phyloP scores from a whole-genome alignment of 2,888 invertebrate species.

The Clostera curtula region DNA sequence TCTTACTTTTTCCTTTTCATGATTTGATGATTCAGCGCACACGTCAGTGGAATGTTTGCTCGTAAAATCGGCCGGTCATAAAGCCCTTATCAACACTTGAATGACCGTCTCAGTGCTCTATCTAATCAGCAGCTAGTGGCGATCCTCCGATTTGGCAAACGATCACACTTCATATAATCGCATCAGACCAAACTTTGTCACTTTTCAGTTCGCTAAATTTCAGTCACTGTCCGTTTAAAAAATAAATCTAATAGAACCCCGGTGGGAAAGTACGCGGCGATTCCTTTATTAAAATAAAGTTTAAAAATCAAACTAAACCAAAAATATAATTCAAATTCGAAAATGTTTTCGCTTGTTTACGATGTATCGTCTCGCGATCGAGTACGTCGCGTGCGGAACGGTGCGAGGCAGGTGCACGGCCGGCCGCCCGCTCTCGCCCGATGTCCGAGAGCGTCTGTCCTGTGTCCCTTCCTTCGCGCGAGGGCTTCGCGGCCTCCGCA shows the following conservation, averaged over 20 bases:
- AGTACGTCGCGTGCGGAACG: slow-evolving; percentile 57
- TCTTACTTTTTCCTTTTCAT: slow-evolving; percentile 71
- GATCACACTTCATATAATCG: slow-evolving; percentile 42
- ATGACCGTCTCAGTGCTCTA: slow-evolving; percentile 59
- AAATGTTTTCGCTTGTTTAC: slow-evolving; percentile 52
- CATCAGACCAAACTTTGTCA: slow-evolving; percentile 49
- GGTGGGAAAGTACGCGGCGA: slow-evolving; percentile 19
- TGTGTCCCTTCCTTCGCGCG: slow-evolving; percentile 73
- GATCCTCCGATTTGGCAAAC: slow-evolving; percentile 52
- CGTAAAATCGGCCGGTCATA: slow-evolving; percentile 56
- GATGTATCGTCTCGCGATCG: slow-evolving; percentile 54
- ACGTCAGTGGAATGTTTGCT: slow-evolving; percentile 43
- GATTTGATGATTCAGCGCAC: slow-evolving; percentile 40
- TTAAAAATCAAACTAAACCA: slow-evolving; percentile 14
- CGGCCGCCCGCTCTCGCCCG: slow-evolving; percentile 75
- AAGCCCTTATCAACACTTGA: slow-evolving; percentile 64
- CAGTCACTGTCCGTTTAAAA: slow-evolving; percentile 39
- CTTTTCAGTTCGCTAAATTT: slow-evolving; percentile 43
- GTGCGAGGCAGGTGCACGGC: slow-evolving; percentile 65
- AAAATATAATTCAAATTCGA: slow-evolving; percentile 24
- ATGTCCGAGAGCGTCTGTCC: slow-evolving; percentile 76
- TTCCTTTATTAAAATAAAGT: slow-evolving; percentile 11
- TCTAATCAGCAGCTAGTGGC: slow-evolving; percentile 65
- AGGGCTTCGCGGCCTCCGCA: slow-evolving; percentile 67
- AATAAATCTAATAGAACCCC: slow-evolving; percentile 21